Conservation (phyloP, 2,797 vertebrate genomes). For the Sebastes kiyomatsui region DNA sequence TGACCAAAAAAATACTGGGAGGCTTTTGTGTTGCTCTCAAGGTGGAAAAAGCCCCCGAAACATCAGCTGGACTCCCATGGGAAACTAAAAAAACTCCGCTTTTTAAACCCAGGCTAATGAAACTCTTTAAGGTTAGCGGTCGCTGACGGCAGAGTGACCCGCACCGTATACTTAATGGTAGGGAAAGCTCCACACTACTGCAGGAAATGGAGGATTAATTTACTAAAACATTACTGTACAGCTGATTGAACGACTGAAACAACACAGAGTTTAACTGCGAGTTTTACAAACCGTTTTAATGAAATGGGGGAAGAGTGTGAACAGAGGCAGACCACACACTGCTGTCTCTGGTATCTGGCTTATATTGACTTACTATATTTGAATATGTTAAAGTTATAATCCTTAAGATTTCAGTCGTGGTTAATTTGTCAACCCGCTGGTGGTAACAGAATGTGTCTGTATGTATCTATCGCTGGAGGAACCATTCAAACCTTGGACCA, state of each 20-base stretch:
- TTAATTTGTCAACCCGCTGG: background rate
- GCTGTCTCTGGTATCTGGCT: background rate
- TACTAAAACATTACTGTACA: constrained; percentile 1
- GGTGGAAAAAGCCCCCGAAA: constrained; percentile 14
- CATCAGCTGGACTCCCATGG: background rate
- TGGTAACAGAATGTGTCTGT: no score
- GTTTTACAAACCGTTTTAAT: constrained; percentile 23
- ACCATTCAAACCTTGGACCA: background rate
- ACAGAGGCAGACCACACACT: background rate
- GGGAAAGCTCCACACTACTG: background rate
- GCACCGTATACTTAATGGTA: constrained; percentile 10
- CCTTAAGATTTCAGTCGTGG: background rate
- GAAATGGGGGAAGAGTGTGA: background rate
- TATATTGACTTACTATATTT: background rate
- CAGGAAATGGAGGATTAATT: constrained; percentile 20
- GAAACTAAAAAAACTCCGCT: constrained; percentile 7
- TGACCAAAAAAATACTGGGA: background rate
- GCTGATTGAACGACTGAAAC: constrained; percentile 17
- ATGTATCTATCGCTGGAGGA: background rate
- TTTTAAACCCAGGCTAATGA: constrained; percentile 30
- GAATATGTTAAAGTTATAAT: background rate
- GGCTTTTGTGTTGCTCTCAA: background rate
- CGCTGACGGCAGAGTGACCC: constrained; percentile 21
- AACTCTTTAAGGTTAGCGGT: constrained; percentile 29
- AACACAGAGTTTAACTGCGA: background rate